Base-by-base conservation (phyloP, 2,113 vertebrate genomes). In the Myotis lucifugus region DNA sequence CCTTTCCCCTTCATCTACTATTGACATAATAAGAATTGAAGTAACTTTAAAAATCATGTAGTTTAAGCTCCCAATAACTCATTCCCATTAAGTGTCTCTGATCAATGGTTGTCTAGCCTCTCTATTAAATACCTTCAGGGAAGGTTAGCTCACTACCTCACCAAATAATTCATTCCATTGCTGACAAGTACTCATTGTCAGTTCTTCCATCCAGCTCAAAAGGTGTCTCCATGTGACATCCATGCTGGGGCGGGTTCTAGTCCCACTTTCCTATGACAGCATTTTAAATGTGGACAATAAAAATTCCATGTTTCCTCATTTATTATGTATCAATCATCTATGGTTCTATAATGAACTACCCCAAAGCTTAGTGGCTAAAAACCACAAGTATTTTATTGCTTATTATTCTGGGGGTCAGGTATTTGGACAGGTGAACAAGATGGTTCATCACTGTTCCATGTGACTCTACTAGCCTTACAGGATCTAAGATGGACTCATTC, bases 261-360 rank as follows among this genome's bases (percentile, higher is more conserved):
- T 85, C 48, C 50, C 64, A 23, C 61, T 77, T 72, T 56, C 59
- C 72, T 59, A 25, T 89, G 69, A 34, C 6, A 87, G 1, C 11
- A 67, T 34, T 67, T 92, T 56, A 96, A 94, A 59, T 73, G 54
- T 37, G 25, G 25, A 81, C 40, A 95, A 85, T 46, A 70, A 56
- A 67, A 67, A 85, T 29, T 73, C 50, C 27, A 61, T 50, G 21
- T 46, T 66, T 10, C 40, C 40, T 29, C 18, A 78, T 88, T 83
- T 66, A 8, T 78, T 73, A 46, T 37, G 17, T 52, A 40, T 86
- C 73, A 86, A 67, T 67, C 70, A 69, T 42, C 34, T 74, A 67
- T 69, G 48, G 13, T 23, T 64, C 3, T 32, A 14, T 84, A 83
- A 40, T 8, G 83, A 87, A 66, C 37, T 90, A 48, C n/a, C 27